Evolutionary conservation across 2,797 vertebrate species (phyloP).

Genomic region (Neosilurus hyrtlii): DNA sequence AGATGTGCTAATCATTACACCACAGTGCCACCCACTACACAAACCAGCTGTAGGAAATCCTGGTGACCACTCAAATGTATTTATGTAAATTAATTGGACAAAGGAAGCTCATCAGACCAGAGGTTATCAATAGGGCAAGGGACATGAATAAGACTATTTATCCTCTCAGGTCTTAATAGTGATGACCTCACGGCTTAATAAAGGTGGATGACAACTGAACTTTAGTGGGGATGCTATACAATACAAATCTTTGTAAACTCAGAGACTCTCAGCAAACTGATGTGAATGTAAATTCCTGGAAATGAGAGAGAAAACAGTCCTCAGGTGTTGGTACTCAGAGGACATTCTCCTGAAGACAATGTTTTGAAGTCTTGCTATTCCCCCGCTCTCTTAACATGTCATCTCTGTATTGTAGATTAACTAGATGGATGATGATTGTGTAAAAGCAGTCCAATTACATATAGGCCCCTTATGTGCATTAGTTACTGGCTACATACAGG

Average conservation of each 20-base stretch:
- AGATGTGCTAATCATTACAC: too few species aligned
- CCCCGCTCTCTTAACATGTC: background rate
- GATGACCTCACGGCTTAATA: conserved; percentile 2
- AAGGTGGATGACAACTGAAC: background rate
- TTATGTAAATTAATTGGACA: conserved; percentile 1
- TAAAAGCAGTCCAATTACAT: background rate
- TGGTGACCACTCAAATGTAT: background rate
- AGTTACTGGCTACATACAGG: background rate
- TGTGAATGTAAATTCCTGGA: background rate
- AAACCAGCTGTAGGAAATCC: background rate
- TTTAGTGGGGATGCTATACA: background rate
- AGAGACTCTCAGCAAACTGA: background rate
- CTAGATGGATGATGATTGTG: background rate
- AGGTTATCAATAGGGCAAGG: background rate
- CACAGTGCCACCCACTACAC: too few species aligned
- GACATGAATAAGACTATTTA: background rate
- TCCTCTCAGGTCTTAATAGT: background rate
- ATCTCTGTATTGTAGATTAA: background rate
- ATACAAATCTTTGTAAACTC: background rate
- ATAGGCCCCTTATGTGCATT: background rate
- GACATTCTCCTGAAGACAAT: background rate
- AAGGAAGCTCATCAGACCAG: background rate
- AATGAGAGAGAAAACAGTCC: background rate
- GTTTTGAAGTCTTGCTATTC: background rate
- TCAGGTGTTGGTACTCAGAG: background rate